phyloP scores from a whole-genome alignment of 2,888 invertebrate genomes.

The Stenolophus ochropezus region DNA sequence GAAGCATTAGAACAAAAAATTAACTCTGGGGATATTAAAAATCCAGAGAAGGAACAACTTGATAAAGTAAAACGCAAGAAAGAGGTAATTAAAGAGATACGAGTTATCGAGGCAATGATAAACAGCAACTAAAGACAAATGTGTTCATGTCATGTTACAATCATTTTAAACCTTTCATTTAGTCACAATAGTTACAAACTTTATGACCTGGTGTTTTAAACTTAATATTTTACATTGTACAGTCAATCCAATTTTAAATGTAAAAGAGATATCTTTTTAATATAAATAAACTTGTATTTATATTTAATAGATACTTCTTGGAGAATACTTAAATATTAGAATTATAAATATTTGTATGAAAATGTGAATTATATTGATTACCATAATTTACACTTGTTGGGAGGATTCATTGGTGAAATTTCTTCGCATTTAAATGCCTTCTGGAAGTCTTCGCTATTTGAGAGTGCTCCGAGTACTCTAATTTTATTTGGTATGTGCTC shows the following conservation, averaged over 20 bases:
- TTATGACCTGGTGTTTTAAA: constrained; percentile 7
- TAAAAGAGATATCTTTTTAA: constrained; percentile 19
- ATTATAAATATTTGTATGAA: constrained; percentile 37
- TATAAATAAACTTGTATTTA: constrained; percentile 15
- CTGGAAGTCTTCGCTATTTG: constrained; percentile 69
- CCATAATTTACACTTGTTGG: constrained; percentile 65
- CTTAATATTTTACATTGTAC: constrained; percentile 30
- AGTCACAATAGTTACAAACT: constrained; percentile 16
- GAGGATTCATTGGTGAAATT: constrained; percentile 50
- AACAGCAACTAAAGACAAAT: constrained; percentile 59
- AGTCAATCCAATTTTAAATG: constrained; percentile 15
- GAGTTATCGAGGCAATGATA: constrained; percentile 77
- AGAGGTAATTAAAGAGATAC: constrained; percentile 86
- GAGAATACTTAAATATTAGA: constrained; percentile 29
- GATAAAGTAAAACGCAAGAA: constrained; percentile 89
- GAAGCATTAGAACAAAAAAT: constrained; percentile 90
- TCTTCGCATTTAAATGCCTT: constrained; percentile 64
- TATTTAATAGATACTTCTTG: constrained; percentile 9
- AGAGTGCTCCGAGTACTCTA: constrained; percentile 69
- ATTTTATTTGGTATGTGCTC: constrained; percentile 70
- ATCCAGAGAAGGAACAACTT: constrained; percentile 91
- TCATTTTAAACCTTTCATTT: constrained; percentile 36
- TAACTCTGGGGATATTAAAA: constrained; percentile 83
- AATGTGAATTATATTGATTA: constrained; percentile 60
- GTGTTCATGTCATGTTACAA: constrained; percentile 25